Base-by-base conservation (phyloP, 2,113 vertebrate species). In the Apodemus speciosus region DNA sequence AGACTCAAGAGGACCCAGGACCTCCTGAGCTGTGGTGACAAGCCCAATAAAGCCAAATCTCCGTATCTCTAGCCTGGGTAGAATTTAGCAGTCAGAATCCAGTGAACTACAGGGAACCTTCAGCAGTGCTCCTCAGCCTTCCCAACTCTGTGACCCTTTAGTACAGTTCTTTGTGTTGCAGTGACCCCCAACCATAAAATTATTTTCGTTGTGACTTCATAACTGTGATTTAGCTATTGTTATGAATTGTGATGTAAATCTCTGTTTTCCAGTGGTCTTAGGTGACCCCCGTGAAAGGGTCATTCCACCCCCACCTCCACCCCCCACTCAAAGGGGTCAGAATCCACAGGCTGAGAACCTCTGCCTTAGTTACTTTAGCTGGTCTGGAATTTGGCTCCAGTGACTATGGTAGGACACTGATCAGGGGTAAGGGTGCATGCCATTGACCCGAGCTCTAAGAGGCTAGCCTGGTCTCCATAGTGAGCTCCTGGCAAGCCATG, bases 341-440 rank as follows among this genome's bases (percentile, higher is more conserved):
- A 14, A 58, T 6, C 21, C 77, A 80, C 6, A 27, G 53, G 77
- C 2, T 38, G 35, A 80, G 35, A 80, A 15, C 20, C 20, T 2
- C 10, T 58, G 77, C 51, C 13, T 15, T 38, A 87, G 21, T 60
- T 53, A 9, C 58, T 75, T 93, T 77, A 75, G 40, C 15, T 35
- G 56, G 64, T n/a, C 32, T 87, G 32, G 32, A 90, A 88, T 86
- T 96, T 51, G 86, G 49, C 77, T 90, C n/a, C 27, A 75, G 13
- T 69, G 89, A 56, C n/a, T 87, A 53, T 32, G 25, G 38, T 64
- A 84, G 35, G 81, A 88, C 91, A 75, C 23, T 38, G 73, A 32
- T 25, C 81, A 30, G 32, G 62, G 53, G 30, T 46, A 40, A 7
- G 11, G 53, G 3, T 38, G 1, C 51, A 38, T 25, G 35, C 53